Conservation (phyloP, 2,888 invertebrate genomes). For the Drosophila demipolita region DNA sequence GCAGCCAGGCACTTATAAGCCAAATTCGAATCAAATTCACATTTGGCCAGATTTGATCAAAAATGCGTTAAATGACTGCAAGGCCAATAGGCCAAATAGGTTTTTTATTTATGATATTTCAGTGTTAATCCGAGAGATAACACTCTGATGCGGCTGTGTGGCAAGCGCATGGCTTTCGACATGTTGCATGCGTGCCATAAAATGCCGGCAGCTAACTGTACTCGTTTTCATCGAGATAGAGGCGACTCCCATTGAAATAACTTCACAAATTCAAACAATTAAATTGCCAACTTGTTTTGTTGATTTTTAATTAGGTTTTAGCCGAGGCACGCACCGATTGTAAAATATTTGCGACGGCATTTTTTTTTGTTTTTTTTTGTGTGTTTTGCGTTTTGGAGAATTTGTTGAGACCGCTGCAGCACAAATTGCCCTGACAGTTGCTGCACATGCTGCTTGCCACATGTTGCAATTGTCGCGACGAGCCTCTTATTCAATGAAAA, state of each 20-base stretch:
- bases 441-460: conserved; percentile 17
- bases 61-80: not conserved
- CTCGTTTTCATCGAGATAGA: conserved; percentile 3
- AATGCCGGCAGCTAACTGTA: conserved; percentile 10
- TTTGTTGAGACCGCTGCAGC: conserved; percentile 42
- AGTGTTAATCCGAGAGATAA: not conserved
- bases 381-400: conserved; percentile 13
- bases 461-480: conserved; percentile 10
- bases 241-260: conserved; percentile 1
- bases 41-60: not conserved
- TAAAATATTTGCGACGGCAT: conserved; percentile 10
- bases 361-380: not conserved
- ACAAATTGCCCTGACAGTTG: conserved; percentile 61
- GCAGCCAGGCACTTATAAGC: not conserved
- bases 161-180: conserved; percentile 2
- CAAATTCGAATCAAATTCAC: not conserved
- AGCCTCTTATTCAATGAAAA: conserved; percentile 42
- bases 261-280: conserved; percentile 28
- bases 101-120: too few relatives aligned
- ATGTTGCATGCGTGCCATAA: conserved; percentile 7
- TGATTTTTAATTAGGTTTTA: conserved; percentile 43
- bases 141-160: not conserved
- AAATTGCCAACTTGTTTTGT: conserved; percentile 28
- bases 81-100: too few relatives aligned
- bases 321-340: conserved; percentile 42